These are phyloP conservation scores for Oryzias melastigma DNA, from an alignment of 2,113 vertebrate genomes.

Conservation along the genomic window DNA sequence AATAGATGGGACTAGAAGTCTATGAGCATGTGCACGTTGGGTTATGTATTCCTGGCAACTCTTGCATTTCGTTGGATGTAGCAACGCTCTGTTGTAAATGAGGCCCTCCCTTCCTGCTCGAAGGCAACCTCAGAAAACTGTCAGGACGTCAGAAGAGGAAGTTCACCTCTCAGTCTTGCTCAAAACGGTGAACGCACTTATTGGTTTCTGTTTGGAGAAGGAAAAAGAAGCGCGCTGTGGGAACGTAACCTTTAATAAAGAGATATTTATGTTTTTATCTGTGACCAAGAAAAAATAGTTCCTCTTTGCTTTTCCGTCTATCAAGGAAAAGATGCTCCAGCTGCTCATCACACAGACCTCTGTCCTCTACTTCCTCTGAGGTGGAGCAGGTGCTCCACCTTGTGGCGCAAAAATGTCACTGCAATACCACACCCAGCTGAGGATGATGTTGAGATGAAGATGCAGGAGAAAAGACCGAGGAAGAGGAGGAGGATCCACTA, in stretches of 20 bases:
- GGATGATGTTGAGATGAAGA: constrained; percentile 8
- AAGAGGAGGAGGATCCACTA: no score
- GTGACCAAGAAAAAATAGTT: no score
- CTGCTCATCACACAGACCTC: neutral
- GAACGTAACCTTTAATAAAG: no score
- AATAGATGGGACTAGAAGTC: no score
- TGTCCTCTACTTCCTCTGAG: neutral
- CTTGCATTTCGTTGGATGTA: neutral
- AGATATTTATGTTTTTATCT: no score
- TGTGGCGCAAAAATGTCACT: constrained; percentile 33
- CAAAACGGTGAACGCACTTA: neutral
- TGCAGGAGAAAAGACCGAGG: neutral
- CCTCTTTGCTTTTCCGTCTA: no score
- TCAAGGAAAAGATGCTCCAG: neutral
- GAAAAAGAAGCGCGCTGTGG: no score
- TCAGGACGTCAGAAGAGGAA: constrained; percentile 22
- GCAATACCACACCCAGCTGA: constrained; percentile 52
- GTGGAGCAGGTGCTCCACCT: constrained; percentile 48
- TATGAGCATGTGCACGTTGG: no score
- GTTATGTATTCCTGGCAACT: neutral
- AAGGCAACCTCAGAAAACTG: neutral
- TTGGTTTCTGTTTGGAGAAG: neutral
- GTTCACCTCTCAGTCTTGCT: neutral
- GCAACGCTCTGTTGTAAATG: neutral
- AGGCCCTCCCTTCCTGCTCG: constrained; percentile 7